These are phyloP conservation scores for Chionodraco myersi DNA, from an alignment of 2,113 vertebrate genomes.

Conservation along the genomic window DNA sequence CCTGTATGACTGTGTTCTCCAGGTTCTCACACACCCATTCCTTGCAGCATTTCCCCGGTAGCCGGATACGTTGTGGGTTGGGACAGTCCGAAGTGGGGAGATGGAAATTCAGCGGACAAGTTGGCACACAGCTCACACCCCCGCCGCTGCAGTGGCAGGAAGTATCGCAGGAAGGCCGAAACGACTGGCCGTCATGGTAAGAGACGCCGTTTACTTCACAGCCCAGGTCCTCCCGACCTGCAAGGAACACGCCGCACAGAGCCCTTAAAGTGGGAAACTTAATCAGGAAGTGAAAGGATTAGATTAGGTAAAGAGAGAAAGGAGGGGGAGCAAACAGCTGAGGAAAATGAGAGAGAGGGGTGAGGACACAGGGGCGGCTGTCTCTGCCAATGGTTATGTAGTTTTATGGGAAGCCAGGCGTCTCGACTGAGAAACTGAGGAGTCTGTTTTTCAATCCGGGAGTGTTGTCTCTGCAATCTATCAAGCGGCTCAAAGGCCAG, in stretches of 20 bases:
- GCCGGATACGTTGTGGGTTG: constrained; percentile 82
- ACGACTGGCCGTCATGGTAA: constrained; percentile 90
- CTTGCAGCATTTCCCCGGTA: constrained; percentile 92
- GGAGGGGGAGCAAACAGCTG: not conserved
- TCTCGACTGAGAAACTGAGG: constrained; percentile 29
- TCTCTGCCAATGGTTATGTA: constrained; percentile 27
- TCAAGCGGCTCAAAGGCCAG: constrained; percentile 39
- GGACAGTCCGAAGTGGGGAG: constrained; percentile 91
- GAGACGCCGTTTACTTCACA: constrained; percentile 89
- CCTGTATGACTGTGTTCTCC: constrained; percentile 80
- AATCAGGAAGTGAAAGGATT: constrained; percentile 33
- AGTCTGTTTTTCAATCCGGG: constrained; percentile 38
- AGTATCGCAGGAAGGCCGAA: constrained; percentile 90
- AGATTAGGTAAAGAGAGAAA: not conserved
- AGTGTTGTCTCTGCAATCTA: constrained; percentile 54
- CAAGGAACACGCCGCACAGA: constrained; percentile 33
- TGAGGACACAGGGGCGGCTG: constrained; percentile 44
- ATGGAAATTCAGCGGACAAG: constrained; percentile 84
- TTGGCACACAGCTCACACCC: constrained; percentile 88
- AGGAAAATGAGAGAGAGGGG: constrained; percentile 16
- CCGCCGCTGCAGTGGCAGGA: constrained; percentile 89
- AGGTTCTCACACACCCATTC: constrained; percentile 91
- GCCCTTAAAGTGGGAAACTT: constrained; percentile 23
- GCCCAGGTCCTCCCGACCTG: constrained; percentile 86
- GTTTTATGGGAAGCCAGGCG: constrained; percentile 45